Evolutionary conservation across 2,888 invertebrate species (phyloP), one percentile per base, ranked within the genome.

Genomic region (Thumatha senex): DNA sequence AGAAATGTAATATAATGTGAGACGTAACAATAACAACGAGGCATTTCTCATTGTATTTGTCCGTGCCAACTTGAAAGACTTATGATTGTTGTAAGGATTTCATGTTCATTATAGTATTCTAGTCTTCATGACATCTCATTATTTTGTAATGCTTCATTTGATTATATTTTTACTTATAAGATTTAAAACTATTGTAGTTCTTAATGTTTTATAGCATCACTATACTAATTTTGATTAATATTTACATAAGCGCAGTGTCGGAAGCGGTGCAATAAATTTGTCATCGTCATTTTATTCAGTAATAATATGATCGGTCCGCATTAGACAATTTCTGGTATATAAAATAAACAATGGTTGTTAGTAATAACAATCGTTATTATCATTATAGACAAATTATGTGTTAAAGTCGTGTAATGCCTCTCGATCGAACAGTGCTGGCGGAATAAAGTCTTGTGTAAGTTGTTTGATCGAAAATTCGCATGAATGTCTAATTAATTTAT

Each of bases 81-180:
- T 89, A 89, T 89, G 68, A 72, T 75, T 79, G 82, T 82, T 86
- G 82, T 90, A 89, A 91, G 89, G 82, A 88, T 89, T 89, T 90
- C 90, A 88, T 86, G 84, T 88, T 89, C 91, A 91, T 90, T 10
- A 78, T 91, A 91, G 90, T 88, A 80, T 82, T 89, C 89, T 91
- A 91, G 91, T 86, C 82, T 85, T 90, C 90, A 90, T 89, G 82
- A 78, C 86, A 86, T 89, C 84, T 89, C 90, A 91, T 90, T 86
- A 85, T 83, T 84, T 81, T 81, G 77, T 80, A 80, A 75, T 84
- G 79, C 74, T 76, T 78, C 76, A 83, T 83, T 86, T 84, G 74
- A 78, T 78, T 73, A 77, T 73, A 79, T 75, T 77, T 76, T 74
- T 73, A 72, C 72, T 71, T 72, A 64, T 82, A 82, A 75, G 75